Percentiles rank a stretch among this genome's conserved stretches.
phyloP scores from a whole-genome alignment of 2,113 vertebrate species.

The Xiphorhynchus elegans region DNA sequence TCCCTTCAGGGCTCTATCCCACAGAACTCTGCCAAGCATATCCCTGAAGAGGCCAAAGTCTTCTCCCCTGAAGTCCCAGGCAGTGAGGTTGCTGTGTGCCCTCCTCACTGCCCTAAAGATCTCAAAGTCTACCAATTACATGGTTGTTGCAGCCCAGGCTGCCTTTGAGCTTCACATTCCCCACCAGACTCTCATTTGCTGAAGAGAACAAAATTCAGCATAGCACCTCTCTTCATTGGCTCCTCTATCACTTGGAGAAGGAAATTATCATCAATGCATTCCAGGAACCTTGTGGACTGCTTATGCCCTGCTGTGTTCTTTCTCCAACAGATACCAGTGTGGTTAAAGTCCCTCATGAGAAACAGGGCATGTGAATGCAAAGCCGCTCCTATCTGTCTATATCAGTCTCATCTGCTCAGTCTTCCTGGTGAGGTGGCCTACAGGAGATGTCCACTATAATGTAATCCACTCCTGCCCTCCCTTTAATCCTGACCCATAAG shows the following conservation, averaged over 20 bases:
- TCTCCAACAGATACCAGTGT: background rate
- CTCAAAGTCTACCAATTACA: background rate
- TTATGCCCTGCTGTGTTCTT: background rate
- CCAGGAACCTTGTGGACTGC: background rate
- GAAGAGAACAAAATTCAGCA: background rate
- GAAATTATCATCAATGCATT: background rate
- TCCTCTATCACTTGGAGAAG: background rate
- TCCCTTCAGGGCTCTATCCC: no score
- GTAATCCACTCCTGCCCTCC: background rate
- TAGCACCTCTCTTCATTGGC: background rate
- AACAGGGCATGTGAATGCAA: background rate
- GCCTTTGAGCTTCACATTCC: background rate
- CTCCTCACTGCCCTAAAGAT: background rate
- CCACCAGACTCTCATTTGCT: background rate
- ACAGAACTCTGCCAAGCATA: background rate
- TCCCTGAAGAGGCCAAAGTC: background rate
- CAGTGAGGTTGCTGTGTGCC: background rate
- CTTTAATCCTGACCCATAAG: background rate
- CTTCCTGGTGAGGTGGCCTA: background rate
- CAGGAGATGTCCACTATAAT: background rate
- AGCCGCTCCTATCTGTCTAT: background rate
- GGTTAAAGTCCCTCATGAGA: background rate
- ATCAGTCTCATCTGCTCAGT: background rate
- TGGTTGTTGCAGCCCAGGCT: background rate
- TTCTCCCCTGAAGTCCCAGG: no score